Evolutionary conservation across 2,888 invertebrate species (phyloP).

Genomic region (Campoletis raptor): DNA sequence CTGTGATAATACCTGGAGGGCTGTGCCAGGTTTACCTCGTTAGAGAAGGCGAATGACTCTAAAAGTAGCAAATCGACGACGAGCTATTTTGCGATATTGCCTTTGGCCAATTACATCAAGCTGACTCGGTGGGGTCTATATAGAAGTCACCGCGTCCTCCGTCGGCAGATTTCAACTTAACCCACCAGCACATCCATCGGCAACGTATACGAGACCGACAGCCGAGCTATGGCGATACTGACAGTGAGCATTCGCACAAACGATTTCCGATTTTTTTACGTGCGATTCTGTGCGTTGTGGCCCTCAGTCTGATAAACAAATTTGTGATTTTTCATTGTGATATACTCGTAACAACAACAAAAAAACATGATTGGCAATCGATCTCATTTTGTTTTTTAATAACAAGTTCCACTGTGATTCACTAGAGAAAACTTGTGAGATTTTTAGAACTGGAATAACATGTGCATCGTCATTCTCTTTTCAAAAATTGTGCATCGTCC

Average conservation of each 20-base stretch:
- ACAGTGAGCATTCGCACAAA: slow-evolving; percentile 76
- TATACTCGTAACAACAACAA: not conserved
- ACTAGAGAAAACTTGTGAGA: not conserved
- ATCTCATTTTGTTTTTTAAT: not conserved
- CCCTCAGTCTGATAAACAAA: not conserved
- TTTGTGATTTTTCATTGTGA: not conserved
- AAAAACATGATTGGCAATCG: not conserved
- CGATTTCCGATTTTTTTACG: slow-evolving; percentile 7
- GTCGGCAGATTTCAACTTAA: slow-evolving; percentile 79
- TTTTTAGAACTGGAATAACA: not conserved
- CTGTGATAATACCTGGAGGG: slow-evolving; percentile 71
- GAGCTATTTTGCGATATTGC: slow-evolving; percentile 73
- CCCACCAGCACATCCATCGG: slow-evolving; percentile 75
- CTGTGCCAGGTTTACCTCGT: slow-evolving; percentile 73
- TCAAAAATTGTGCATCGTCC: not conserved
- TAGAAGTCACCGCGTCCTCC: slow-evolving; percentile 79
- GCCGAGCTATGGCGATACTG: slow-evolving; percentile 73
- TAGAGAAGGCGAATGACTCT: slow-evolving; percentile 80
- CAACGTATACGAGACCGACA: slow-evolving; percentile 53
- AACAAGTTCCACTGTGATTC: slow-evolving; percentile 6
- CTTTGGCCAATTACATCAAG: slow-evolving; percentile 78
- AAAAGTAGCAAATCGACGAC: slow-evolving; percentile 76
- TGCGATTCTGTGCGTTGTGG: slow-evolving; percentile 14
- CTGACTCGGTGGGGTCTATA: slow-evolving; percentile 76
- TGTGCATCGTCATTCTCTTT: not conserved